Conservation (phyloP, 1,140 invertebrate species). For the Ectropis grisescens region DNA sequence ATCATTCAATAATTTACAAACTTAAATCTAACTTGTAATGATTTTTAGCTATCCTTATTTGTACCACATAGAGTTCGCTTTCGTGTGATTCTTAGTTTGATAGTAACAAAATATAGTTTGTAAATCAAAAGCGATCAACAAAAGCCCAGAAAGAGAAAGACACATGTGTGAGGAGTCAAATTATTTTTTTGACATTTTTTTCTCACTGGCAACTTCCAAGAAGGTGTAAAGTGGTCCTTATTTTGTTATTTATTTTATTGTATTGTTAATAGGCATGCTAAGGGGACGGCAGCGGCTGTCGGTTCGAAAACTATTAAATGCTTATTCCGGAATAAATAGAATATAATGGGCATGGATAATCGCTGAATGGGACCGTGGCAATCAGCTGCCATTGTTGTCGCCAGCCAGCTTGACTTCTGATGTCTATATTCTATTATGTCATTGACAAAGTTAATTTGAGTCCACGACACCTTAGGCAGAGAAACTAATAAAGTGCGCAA, state of each 20-base stretch:
- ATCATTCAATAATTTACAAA: slow-evolving; percentile 16
- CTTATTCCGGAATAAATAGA: slow-evolving; percentile 68
- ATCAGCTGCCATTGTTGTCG: slow-evolving; percentile 46
- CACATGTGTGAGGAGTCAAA: slow-evolving; percentile 17
- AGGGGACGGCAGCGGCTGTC: slow-evolving; percentile 41
- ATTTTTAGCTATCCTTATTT: too few species aligned
- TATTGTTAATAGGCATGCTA: slow-evolving; percentile 68
- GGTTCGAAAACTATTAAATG: slow-evolving; percentile 58
- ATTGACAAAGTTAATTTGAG: neutral
- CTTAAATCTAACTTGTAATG: slow-evolving; percentile 2
- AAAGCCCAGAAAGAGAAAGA: slow-evolving; percentile 25
- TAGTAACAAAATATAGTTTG: too few species aligned
- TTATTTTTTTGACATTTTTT: slow-evolving; percentile 37
- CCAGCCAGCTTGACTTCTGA: slow-evolving; percentile 40
- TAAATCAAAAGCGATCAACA: slow-evolving; percentile 7
- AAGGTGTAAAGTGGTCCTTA: slow-evolving; percentile 67
- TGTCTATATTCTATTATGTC: slow-evolving; percentile 21
- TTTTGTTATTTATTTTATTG: slow-evolving; percentile 69
- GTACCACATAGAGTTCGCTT: too few species aligned
- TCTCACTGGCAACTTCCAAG: slow-evolving; percentile 60
- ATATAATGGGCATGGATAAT: slow-evolving; percentile 67
- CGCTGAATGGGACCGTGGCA: slow-evolving; percentile 42
- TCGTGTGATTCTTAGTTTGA: too few species aligned
- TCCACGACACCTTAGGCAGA: too few species aligned
- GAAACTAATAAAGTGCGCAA: too few species aligned